phyloP scores from a whole-genome alignment of 2,797 vertebrate genomes.

The Falco peregrinus region DNA sequence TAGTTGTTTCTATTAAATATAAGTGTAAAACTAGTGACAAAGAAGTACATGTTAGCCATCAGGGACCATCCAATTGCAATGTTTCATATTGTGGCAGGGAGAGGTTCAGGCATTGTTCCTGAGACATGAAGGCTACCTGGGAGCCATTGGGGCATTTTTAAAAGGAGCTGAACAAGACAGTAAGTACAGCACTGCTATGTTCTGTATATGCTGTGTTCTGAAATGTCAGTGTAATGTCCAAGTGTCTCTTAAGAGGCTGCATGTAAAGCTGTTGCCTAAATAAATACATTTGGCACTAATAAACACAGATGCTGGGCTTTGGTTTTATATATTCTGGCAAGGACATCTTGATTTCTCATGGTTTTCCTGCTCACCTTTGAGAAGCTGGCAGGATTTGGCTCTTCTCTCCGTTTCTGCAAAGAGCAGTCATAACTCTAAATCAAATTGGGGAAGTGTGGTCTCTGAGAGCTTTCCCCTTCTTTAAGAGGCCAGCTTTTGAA shows the following conservation, averaged over 20 bases:
- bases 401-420: background rate
- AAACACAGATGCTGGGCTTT: constrained; percentile 53
- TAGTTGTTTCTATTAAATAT: constrained; percentile 42
- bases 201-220: constrained; percentile 43
- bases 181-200: constrained; percentile 77
- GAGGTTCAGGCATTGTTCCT: constrained; percentile 98
- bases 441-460: background rate
- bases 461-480: background rate
- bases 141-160: constrained; percentile 95
- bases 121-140: constrained; percentile 97
- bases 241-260: constrained; percentile 63
- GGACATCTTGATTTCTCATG: background rate
- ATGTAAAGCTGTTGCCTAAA: constrained; percentile 61
- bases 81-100: constrained; percentile 82
- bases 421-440: background rate
- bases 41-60: constrained; percentile 50
- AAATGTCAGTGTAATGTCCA: constrained; percentile 59
- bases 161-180: constrained; percentile 99
- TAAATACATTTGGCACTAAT: constrained; percentile 36
- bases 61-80: constrained; percentile 60
- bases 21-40: constrained; percentile 64
- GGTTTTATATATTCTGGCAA: background rate
- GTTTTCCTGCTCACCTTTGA: background rate
- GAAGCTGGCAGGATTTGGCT: background rate
- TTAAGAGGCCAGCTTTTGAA: background rate